Evolutionary conservation across 2,888 invertebrate species (phyloP), one percentile per base, ranked within the genome.

Genomic region (Glyphotaelius pellucidus): DNA sequence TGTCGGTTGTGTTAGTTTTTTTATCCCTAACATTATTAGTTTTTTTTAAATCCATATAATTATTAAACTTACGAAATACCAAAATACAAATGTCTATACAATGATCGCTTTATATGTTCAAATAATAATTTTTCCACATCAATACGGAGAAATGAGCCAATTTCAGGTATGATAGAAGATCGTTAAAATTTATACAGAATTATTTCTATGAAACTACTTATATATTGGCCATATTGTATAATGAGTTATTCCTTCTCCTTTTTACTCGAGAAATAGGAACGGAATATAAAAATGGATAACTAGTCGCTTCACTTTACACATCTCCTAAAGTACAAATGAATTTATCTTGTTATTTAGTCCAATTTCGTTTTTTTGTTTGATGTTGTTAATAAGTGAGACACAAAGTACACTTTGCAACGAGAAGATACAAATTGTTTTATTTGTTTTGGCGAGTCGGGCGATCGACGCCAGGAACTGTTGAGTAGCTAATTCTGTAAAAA

Each of bases 311-410:
- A 96, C 96, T 91, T 93, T 93, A 96, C 96, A 96, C 96, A 96
- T 95, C 95, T 96, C 96, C 96, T 96, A 96, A 96, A 96, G 96
- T 96, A 96, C 96, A 96, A 96, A 96, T 96, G 96, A 93, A 93
- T 92, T 92, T 91, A 92, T 95, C 96, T 96, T 96, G 96, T 96
- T 96, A 96, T 96, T 96, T 96, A 96, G 96, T 96, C 96, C 96
- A 96, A 96, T 96, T 93, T 93, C 91, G 93, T 93, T 93, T 93
- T 93, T 87, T 90, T 89, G 85, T 93, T 93, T 93, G 67, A 93
- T 91, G 92, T 93, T 93, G 93, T 93, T 93, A 92, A 91, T 92
- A 92, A 90, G 89, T 90, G 90, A 79, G 80, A 85, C 14, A 80
- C 52, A 89, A n/a, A 47, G 11, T 79, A 83, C 67, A 90, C 80